phyloP scores from a whole-genome alignment of 2,797 vertebrate species.

The Microhierax caerulescens region DNA sequence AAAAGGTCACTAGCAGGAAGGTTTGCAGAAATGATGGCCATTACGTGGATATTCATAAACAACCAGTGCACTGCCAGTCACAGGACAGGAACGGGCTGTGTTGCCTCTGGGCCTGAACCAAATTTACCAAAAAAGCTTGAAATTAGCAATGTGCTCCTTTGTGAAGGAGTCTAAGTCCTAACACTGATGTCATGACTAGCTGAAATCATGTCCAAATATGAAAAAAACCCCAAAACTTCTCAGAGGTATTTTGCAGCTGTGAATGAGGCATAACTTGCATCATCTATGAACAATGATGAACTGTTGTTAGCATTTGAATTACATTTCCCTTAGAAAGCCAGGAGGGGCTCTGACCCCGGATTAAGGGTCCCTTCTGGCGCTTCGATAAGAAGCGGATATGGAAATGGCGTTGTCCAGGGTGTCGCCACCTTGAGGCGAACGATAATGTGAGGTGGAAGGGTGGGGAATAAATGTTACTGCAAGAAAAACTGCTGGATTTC shows the following conservation, averaged over 20 bases:
- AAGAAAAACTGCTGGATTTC: conserved; percentile 48
- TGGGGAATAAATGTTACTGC: conserved; percentile 32
- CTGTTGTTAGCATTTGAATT: neutral
- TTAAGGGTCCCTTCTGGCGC: neutral
- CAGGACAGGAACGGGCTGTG: neutral
- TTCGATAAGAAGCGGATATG: neutral
- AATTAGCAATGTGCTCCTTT: neutral
- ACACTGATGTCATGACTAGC: neutral
- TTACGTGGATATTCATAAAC: neutral
- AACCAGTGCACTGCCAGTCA: neutral
- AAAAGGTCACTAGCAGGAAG: neutral
- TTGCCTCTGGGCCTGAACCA: neutral
- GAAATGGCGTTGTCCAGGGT: neutral
- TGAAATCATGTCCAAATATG: neutral
- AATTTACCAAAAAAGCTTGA: neutral
- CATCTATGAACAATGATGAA: neutral
- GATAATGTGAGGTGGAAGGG: conserved; percentile 9
- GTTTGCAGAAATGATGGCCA: neutral
- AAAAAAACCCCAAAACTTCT: neutral
- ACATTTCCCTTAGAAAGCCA: neutral
- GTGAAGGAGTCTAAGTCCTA: neutral
- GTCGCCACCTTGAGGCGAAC: neutral
- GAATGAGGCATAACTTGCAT: neutral
- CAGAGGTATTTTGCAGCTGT: neutral
- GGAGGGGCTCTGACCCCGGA: neutral